phyloP scores from a whole-genome alignment of 2,888 invertebrate genomes.

The Neoitamus cyanurus region DNA sequence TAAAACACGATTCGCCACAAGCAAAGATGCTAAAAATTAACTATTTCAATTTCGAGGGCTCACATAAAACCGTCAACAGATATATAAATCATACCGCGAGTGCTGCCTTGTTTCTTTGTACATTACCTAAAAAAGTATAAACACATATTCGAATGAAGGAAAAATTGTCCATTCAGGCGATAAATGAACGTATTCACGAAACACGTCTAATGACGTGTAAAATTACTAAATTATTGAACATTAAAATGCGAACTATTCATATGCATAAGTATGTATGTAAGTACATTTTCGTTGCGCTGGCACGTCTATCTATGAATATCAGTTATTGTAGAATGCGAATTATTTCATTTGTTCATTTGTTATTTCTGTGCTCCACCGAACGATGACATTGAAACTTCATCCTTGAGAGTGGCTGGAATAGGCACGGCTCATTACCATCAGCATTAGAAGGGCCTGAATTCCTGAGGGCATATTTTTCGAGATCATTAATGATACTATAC shows the following conservation, averaged over 20 bases:
- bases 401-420: neutral
- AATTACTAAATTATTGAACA: neutral
- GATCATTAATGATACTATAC: too few species aligned
- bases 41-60: too few species aligned
- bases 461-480: neutral
- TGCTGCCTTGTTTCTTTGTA: neutral
- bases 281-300: too few species aligned
- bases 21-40: too few species aligned
- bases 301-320: neutral
- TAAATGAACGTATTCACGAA: neutral
- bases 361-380: neutral
- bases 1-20: too few species aligned
- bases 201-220: neutral
- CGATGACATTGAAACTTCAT: too few species aligned
- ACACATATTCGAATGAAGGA: too few species aligned
- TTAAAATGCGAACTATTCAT: neutral
- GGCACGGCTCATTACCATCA: neutral
- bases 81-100: neutral
- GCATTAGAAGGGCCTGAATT: neutral
- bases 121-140: too few species aligned
- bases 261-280: too few species aligned
- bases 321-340: neutral
- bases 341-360: neutral
- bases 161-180: neutral
- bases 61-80: too few species aligned